Base-by-base conservation (phyloP, 2,797 vertebrate genomes). In the Coranthus polyacanthus region DNA sequence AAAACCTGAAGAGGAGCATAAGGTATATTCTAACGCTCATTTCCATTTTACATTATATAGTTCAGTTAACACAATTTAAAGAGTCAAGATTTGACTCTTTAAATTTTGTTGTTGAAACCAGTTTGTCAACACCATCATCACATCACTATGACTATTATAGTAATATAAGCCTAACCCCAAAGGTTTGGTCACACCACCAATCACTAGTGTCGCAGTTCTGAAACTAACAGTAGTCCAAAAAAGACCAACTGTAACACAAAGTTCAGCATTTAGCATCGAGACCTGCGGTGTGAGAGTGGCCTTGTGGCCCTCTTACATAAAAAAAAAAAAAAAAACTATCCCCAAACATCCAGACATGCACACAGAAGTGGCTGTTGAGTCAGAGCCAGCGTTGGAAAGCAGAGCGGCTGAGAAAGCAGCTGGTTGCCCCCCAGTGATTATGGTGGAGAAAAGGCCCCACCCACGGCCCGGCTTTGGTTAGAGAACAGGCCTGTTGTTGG, bases 401-500 rank as follows among this genome's bases (percentile, higher is more conserved):
- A 88, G 91, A 94, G 93, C 49, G 56, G 86, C 91, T 94, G 93
- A 93, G 93, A 95, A 95, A 85, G 85, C 62, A 60, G 70, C 79
- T 46, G 38, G 78, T 85, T 81, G 79, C 84, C 86, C 85, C 70
- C 79, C 29, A 42, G 85, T 89, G 89, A 94, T 91, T 91, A 92
- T 68, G 20, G 70, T 26, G 63, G 73, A 89, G 90, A 86, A 90
- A 82, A 89, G 87, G 84, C 84, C 77, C 84, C 88, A 72, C 83
- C 90, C 84, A 70, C 82, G 66, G 51, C 41, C 83, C 76, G 47
- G 22, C 66, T 78, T 68, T 42, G 39, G 78, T 70, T 64, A 86
- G 83, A 94, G 93, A 94, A 95, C 92, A 37, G 90, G 46, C 81
- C 81, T 82, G 85, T 93, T 93, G 92, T 94, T 92, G 87, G 83